These are phyloP conservation scores for Paramormyrops hopkinsi DNA, from an alignment of 2,797 vertebrate species.

Conservation along the genomic window DNA sequence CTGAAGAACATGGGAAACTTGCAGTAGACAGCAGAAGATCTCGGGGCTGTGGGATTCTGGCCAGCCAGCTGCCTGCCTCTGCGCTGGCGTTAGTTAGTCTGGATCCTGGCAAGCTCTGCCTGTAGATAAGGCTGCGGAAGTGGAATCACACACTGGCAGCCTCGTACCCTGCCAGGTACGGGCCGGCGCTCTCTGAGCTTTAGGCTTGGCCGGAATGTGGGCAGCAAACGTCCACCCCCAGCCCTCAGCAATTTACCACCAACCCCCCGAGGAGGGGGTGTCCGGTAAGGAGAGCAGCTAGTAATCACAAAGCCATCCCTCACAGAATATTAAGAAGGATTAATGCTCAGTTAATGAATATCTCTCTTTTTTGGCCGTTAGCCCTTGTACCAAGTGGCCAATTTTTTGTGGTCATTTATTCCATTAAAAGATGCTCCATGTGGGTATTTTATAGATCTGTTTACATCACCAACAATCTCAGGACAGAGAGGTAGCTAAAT, in stretches of 20 bases:
- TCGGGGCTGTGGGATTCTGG: neutral
- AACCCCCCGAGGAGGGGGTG: neutral
- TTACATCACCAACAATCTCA: neutral
- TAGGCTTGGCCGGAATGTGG: neutral
- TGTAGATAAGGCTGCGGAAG: neutral
- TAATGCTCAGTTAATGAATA: neutral
- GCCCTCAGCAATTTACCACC: neutral
- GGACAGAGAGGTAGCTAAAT: neutral
- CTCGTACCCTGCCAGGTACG: neutral
- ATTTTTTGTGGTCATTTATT: neutral
- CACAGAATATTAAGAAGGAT: neutral
- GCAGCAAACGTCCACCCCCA: neutral
- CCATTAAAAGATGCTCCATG: neutral
- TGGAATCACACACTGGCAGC: neutral
- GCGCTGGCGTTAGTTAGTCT: neutral
- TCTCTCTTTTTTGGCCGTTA: neutral
- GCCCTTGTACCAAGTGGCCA: neutral
- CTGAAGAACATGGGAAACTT: neutral
- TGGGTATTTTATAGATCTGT: neutral
- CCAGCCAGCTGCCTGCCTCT: neutral
- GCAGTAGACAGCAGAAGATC: neutral
- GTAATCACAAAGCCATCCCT: neutral
- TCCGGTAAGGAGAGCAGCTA: neutral
- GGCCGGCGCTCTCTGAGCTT: neutral
- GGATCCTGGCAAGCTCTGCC: neutral